Percentiles rank a stretch among this genome's conserved stretches.
phyloP scores from a whole-genome alignment of 2,888 invertebrate genomes.

The Lasioglossum villosulum region DNA sequence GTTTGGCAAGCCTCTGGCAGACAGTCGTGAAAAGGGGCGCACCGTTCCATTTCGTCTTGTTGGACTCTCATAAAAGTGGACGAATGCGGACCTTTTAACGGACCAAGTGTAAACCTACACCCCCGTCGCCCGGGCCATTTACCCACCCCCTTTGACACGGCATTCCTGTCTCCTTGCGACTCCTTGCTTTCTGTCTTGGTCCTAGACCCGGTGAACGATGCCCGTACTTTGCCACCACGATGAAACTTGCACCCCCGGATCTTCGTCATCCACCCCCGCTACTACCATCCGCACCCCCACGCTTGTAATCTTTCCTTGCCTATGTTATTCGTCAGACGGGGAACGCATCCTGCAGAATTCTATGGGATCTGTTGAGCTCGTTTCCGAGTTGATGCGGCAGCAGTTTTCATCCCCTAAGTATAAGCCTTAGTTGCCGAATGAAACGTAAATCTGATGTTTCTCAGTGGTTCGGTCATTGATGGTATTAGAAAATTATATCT shows the following conservation, averaged over 20 bases:
- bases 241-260: slow-evolving; percentile 58
- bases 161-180: slow-evolving; percentile 23
- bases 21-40: slow-evolving; percentile 20
- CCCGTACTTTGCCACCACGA: slow-evolving; percentile 51
- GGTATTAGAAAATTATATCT: not conserved
- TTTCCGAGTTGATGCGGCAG: not conserved
- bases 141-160: slow-evolving; percentile 3
- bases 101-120: slow-evolving; percentile 61
- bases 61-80: slow-evolving; percentile 52
- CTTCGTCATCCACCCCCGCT: slow-evolving; percentile 38
- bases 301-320: slow-evolving; percentile 12
- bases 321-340: slow-evolving; percentile 51
- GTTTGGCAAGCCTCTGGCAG: slow-evolving; percentile 40
- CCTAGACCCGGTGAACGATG: slow-evolving; percentile 61
- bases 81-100: slow-evolving; percentile 62
- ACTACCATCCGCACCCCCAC: not conserved
- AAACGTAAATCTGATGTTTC: too few relatives aligned
- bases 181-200: slow-evolving; percentile 41
- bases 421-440: not conserved
- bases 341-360: not conserved
- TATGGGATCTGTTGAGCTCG: not conserved
- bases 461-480: not conserved
- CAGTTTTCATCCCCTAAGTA: not conserved
- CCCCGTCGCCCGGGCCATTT: slow-evolving; percentile 16
- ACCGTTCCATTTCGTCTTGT: slow-evolving; percentile 57